These are phyloP conservation scores for Peromyscus melanophrys DNA, from an alignment of 2,797 vertebrate species.

Conservation along the genomic window DNA sequence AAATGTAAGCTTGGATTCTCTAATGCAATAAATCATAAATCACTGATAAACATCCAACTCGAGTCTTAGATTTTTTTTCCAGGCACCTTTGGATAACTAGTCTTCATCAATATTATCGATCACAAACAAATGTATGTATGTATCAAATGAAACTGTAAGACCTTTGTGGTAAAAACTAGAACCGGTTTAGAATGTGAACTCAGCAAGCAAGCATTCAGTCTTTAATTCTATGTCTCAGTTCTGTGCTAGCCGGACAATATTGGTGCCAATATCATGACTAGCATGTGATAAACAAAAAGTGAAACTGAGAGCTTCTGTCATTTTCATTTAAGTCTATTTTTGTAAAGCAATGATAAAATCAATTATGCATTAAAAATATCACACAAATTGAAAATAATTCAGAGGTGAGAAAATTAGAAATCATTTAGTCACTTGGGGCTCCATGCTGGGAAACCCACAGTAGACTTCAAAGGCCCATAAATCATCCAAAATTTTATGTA, in stretches of 20 bases:
- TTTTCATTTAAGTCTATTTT: background rate
- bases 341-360: conserved; percentile 45
- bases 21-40: conserved; percentile 29
- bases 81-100: conserved; percentile 36
- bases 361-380: conserved; percentile 14
- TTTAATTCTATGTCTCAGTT: conserved; percentile 24
- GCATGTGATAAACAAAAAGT: background rate
- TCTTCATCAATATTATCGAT: background rate
- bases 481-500: background rate
- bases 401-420: conserved; percentile 59
- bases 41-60: background rate
- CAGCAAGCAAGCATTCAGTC: background rate
- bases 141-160: conserved; percentile 23
- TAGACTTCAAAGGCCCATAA: background rate
- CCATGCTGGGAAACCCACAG: conserved; percentile 20
- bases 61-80: conserved; percentile 25
- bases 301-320: conserved; percentile 21
- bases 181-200: background rate
- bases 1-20: background rate
- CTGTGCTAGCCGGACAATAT: background rate
- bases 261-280: background rate
- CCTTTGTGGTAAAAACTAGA: conserved; percentile 15
- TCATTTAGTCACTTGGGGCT: conserved; percentile 23
- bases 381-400: conserved; percentile 37
- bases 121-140: conserved; percentile 1